Conservation (phyloP, 2,113 vertebrate genomes). For the Polypterus senegalus region DNA sequence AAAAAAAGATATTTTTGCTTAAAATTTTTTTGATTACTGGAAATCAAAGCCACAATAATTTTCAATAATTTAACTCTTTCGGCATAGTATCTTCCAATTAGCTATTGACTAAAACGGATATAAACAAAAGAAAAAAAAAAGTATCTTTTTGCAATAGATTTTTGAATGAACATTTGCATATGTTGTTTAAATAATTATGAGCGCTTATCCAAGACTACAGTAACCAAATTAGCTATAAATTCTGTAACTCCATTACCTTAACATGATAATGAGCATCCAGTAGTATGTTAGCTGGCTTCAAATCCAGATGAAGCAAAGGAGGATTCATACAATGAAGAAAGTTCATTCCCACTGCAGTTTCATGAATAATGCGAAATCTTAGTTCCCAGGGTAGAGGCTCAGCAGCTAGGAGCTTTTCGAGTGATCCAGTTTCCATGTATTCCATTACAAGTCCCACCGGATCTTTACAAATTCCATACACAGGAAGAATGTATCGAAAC, state of each 20-base stretch:
- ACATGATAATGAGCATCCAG: conserved; percentile 92
- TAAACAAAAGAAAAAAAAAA: neutral
- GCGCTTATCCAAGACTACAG: too few relatives aligned
- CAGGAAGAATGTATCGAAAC: conserved; percentile 86
- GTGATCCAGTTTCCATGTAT: conserved; percentile 91
- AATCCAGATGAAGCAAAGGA: conserved; percentile 84
- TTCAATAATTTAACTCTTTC: too few relatives aligned
- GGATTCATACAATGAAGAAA: conserved; percentile 95
- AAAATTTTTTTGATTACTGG: too few relatives aligned
- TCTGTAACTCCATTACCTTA: conserved; percentile 51
- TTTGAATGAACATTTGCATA: too few relatives aligned
- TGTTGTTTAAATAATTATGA: too few relatives aligned
- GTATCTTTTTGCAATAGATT: neutral
- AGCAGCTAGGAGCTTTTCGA: conserved; percentile 76
- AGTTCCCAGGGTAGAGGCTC: conserved; percentile 86
- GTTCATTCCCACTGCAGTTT: conserved; percentile 94
- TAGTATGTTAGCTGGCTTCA: conserved; percentile 94
- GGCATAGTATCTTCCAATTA: too few relatives aligned
- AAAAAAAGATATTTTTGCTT: too few relatives aligned
- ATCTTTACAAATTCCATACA: conserved; percentile 87
- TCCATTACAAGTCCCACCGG: conserved; percentile 92
- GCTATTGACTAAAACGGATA: too few relatives aligned
- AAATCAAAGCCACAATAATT: too few relatives aligned
- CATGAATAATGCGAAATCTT: conserved; percentile 86
- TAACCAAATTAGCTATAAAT: too few relatives aligned